Evolutionary conservation across 2,113 vertebrate species (phyloP).

Genomic region (Puffinus mauretanicus): DNA sequence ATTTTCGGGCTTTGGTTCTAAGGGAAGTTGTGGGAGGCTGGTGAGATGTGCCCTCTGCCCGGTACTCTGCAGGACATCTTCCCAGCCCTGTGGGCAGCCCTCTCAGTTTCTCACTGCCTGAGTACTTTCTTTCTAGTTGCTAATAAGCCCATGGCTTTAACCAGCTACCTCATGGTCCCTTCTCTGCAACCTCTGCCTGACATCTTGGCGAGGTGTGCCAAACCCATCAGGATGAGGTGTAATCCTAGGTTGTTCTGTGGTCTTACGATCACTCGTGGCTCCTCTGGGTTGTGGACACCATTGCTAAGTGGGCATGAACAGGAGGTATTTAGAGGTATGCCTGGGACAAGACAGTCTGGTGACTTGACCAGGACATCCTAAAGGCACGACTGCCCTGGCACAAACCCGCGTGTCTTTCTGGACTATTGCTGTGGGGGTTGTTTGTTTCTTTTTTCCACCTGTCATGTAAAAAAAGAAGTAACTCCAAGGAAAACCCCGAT

Average conservation of each 20-base stretch:
- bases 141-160: background rate
- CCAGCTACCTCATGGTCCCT: background rate
- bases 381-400: background rate
- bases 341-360: background rate
- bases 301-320: background rate
- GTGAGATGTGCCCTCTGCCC: background rate
- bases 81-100: background rate
- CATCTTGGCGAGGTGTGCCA: fast-evolving
- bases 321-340: background rate
- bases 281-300: too few relatives aligned
- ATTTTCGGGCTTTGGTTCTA: background rate
- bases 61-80: too few relatives aligned
- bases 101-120: background rate
- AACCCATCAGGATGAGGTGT: background rate
- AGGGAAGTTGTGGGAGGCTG: background rate
- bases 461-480: background rate
- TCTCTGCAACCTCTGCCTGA: background rate
- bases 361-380: background rate
- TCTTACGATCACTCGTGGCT: background rate
- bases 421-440: background rate
- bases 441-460: background rate
- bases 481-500: background rate
- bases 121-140: background rate
- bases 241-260: background rate
- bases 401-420: background rate